phyloP scores from a whole-genome alignment of 1,140 invertebrate genomes.

The Cephus cinctus region DNA sequence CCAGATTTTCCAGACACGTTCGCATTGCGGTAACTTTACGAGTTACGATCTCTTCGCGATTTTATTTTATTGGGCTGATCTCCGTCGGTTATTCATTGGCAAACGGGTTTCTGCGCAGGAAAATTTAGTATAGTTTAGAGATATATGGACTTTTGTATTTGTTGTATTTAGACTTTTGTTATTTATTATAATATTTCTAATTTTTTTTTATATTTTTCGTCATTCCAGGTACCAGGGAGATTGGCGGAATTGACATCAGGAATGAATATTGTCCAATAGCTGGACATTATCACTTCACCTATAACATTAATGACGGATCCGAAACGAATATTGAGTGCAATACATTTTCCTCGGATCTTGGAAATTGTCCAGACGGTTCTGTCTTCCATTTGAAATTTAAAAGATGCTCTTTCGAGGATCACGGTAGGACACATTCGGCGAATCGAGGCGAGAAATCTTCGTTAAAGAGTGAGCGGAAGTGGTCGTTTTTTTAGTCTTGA shows the following conservation, averaged over 20 bases:
- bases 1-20: no score
- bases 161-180: slow-evolving; percentile 5
- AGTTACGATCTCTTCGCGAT: no score
- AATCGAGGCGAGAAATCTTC: background rate
- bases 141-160: no score
- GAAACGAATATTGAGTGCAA: slow-evolving; percentile 58
- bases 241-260: slow-evolving; percentile 50
- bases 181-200: background rate
- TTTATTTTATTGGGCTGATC: no score
- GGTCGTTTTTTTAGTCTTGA: background rate
- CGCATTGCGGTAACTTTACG: no score
- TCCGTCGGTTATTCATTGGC: no score
- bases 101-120: no score
- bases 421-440: slow-evolving; percentile 46
- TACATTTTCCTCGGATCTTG: slow-evolving; percentile 59
- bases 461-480: slow-evolving; percentile 6
- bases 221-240: slow-evolving; percentile 57
- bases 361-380: slow-evolving; percentile 68
- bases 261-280: slow-evolving; percentile 69
- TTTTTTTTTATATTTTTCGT: slow-evolving; percentile 18
- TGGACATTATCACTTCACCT: slow-evolving; percentile 65
- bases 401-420: slow-evolving; percentile 58
- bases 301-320: slow-evolving; percentile 59
- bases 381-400: slow-evolving; percentile 61
- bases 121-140: no score